Conservation (phyloP, 2,888 invertebrate species). For the Argynnis bischoffii region DNA sequence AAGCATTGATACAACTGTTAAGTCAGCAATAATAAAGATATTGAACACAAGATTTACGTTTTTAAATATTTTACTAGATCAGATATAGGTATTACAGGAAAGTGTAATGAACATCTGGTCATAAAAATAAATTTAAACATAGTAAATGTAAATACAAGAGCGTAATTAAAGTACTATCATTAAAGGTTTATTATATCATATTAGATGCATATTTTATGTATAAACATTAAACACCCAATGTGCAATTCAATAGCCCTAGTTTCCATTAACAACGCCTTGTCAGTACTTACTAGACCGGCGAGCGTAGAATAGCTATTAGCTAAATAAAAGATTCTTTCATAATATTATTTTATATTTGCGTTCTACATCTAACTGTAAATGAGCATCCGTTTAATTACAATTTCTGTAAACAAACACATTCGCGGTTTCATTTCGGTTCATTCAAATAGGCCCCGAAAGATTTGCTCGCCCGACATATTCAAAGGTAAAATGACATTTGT, state of each 20-base stretch:
- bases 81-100: too few species aligned
- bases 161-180: too few species aligned
- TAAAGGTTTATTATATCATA: too few species aligned
- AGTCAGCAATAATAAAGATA: too few species aligned
- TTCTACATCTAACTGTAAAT: background rate
- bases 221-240: slow-evolving; percentile 10
- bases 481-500: background rate
- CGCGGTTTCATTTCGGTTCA: background rate
- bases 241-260: slow-evolving; percentile 15
- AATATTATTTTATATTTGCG: too few species aligned
- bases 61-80: too few species aligned
- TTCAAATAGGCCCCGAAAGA: background rate
- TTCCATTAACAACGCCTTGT: slow-evolving; percentile 21
- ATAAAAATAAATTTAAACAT: too few species aligned
- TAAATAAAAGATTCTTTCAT: too few species aligned
- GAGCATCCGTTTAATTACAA: background rate
- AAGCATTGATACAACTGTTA: too few species aligned
- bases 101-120: too few species aligned
- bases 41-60: too few species aligned
- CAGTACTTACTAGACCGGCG: background rate
- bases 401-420: slow-evolving; percentile 1
- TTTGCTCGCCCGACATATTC: background rate
- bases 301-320: background rate
- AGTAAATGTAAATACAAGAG: too few species aligned
- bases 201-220: background rate